Conservation (phyloP, 2,797 vertebrate species). For the Rhinogobio ventralis region DNA sequence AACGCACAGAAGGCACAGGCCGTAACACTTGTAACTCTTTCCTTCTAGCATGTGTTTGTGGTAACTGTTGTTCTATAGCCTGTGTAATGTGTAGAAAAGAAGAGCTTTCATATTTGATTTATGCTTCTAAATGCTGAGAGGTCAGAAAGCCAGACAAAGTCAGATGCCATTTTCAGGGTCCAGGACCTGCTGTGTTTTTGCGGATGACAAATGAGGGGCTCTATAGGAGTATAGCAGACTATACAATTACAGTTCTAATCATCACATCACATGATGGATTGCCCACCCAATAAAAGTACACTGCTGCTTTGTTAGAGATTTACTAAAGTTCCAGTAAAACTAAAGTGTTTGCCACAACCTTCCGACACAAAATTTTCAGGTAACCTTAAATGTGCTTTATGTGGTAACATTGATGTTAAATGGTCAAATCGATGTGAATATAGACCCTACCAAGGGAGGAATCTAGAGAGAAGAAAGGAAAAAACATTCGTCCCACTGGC, state of each 20-base stretch:
- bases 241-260: slow-evolving; percentile 73
- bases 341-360: background rate
- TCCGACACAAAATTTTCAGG: too few species aligned
- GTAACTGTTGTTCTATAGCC: slow-evolving; percentile 52
- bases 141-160: slow-evolving; percentile 63
- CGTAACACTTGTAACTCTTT: background rate
- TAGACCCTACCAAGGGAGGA: too few species aligned
- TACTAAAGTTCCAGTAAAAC: too few species aligned
- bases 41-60: slow-evolving; percentile 6
- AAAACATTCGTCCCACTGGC: too few species aligned
- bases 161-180: slow-evolving; percentile 46
- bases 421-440: too few species aligned
- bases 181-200: slow-evolving; percentile 9
- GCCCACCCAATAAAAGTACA: slow-evolving; percentile 42
- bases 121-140: slow-evolving; percentile 63
- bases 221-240: slow-evolving; percentile 65
- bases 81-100: slow-evolving; percentile 48
- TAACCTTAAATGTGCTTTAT: too few species aligned
- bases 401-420: too few species aligned
- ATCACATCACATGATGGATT: slow-evolving; percentile 65
- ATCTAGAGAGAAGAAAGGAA: too few species aligned
- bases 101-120: slow-evolving; percentile 66
- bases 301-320: background rate
- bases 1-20: too few species aligned
- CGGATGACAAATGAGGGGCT: slow-evolving; percentile 69